Conservation (phyloP, 2,113 vertebrate species). For the Vidua macroura region DNA sequence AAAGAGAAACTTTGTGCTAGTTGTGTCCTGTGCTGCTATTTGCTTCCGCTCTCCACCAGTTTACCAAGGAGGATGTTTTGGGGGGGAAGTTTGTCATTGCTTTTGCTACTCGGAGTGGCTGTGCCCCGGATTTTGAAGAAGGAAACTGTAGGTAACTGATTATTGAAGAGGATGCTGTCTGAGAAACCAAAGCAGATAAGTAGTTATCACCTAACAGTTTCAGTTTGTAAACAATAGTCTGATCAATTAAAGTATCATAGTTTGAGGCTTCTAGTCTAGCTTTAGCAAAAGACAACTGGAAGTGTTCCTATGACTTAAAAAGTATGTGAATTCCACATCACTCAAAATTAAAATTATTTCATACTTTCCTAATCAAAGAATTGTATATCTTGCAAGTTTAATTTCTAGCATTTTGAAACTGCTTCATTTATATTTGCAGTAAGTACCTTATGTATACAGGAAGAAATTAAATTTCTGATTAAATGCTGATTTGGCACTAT, state of each 20-base stretch:
- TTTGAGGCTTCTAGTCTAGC: background rate
- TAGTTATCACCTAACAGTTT: background rate
- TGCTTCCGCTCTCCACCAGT: background rate
- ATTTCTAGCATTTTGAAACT: background rate
- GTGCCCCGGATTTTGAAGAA: background rate
- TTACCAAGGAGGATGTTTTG: background rate
- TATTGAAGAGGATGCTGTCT: background rate
- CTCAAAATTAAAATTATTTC: background rate
- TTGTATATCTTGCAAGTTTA: background rate
- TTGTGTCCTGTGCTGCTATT: background rate
- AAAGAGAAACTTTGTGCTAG: background rate
- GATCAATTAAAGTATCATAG: background rate
- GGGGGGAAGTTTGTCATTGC: background rate
- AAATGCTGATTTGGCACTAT: background rate
- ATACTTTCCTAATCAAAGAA: background rate
- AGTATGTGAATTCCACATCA: background rate
- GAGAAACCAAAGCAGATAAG: background rate
- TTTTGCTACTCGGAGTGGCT: background rate
- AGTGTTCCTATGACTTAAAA: background rate
- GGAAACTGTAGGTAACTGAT: background rate
- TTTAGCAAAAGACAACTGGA: background rate
- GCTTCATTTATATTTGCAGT: background rate
- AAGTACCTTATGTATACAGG: background rate
- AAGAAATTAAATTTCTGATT: background rate
- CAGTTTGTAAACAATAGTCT: background rate